phyloP scores from a whole-genome alignment of 1,140 invertebrate genomes.

The Cydia fagiglandana region DNA sequence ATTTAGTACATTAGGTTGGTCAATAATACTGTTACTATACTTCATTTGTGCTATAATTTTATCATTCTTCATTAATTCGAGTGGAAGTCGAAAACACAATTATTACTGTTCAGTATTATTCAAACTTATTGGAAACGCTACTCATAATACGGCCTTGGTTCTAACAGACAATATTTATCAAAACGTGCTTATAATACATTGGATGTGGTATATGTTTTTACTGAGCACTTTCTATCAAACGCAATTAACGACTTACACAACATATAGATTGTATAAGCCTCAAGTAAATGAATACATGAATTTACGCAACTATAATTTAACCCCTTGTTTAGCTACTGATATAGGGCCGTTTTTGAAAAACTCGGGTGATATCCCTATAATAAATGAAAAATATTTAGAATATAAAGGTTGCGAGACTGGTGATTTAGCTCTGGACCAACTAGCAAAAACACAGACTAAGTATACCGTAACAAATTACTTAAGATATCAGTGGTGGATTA shows the following conservation, averaged over 20 bases:
- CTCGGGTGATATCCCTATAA: not conserved
- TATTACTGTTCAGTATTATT: not conserved
- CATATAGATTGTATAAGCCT: not conserved
- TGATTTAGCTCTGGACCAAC: not conserved
- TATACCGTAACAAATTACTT: not conserved
- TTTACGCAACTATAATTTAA: not conserved
- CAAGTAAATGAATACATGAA: conserved; percentile 5
- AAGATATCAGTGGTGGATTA: conserved; percentile 14
- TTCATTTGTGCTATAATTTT: not conserved
- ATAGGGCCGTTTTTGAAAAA: conserved; percentile 16
- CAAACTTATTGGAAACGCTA: conserved; percentile 16
- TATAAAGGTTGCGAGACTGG: conserved; percentile 1
- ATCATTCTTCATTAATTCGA: not conserved
- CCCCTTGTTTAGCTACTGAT: conserved; percentile 18
- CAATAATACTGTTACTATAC: not conserved
- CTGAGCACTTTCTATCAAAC: conserved; percentile 9
- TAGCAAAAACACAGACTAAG: not conserved
- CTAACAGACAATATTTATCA: not conserved
- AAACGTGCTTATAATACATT: conserved; percentile 7
- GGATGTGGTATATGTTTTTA: conserved; percentile 23
- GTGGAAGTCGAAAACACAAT: not conserved
- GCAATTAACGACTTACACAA: conserved; percentile 3
- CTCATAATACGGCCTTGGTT: not conserved
- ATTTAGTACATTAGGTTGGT: conserved; percentile 3
- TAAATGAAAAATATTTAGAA: conserved; percentile 14